Evolutionary conservation across 2,888 invertebrate species (phyloP), one percentile per base, ranked within the genome.

Genomic region (Ferdinandea cuprea): DNA sequence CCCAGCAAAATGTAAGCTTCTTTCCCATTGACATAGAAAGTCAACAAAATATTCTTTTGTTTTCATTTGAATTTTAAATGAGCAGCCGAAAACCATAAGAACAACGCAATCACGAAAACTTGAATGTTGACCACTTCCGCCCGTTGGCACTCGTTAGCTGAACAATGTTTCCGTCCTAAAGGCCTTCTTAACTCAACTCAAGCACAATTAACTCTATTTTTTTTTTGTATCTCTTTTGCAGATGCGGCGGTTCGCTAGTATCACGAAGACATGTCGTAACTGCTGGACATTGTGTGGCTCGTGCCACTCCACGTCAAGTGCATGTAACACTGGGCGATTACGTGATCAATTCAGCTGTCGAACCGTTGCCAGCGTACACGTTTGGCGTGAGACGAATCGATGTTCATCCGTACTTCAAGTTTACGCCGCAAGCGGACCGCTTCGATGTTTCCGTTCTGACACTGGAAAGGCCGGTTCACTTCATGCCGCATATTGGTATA

Each of bases 221-320:
- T 32, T 28, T 69, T 2, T 42, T 56, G 19, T 42, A n/a, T 76
- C 40, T 48, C 71, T 44, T 44, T 90, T 90, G 61, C 92, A 96
- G 98, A 90, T 98, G 98, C 89, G 98, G 98, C 42, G 98, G 98
- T 25, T 97, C 97, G 0, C 92, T 98, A 85, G 96, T 98, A 87
- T 97, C 97, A 86, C 93, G 97, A 25, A 94, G 96, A 71, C 97
- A 97, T 91, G 97, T 98, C 8, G 97, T 98, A 68, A 98, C 98
- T 2, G 98, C 98, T 3, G 98, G 98, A 0, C 98, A 98, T 90
- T 98, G 98, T 90, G 98, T 98, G 25, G 97, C 98, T 59, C 94
- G 97, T 87, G 97, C 97, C 52, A 95, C 96, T 79, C 96, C 98
- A 0, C 93, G 96, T 65, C 97, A 97, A 91, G 97, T 98, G 7